phyloP scores from a whole-genome alignment of 1,140 invertebrate genomes.

The Polypedilum vanderplanki region DNA sequence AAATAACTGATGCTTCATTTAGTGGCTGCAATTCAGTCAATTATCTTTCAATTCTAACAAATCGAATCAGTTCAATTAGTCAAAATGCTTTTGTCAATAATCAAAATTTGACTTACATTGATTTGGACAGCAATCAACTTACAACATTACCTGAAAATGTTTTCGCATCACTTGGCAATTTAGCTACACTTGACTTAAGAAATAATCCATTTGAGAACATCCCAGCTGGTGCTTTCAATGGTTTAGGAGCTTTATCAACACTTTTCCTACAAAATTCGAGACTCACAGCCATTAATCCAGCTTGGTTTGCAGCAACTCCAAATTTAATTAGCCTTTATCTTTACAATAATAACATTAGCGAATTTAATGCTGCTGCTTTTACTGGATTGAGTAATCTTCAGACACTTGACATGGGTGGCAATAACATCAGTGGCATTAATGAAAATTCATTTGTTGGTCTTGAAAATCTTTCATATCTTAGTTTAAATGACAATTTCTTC shows the following conservation, averaged over 20 bases:
- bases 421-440: no score
- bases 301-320: neutral
- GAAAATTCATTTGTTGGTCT: no score
- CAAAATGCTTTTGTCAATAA: neutral
- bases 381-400: neutral
- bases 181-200: neutral
- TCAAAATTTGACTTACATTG: neutral
- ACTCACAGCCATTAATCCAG: neutral
- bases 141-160: neutral
- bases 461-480: no score
- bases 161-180: neutral
- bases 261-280: neutral
- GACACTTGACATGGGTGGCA: no score
- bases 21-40: neutral
- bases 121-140: neutral
- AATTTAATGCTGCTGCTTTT: neutral
- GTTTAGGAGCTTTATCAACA: neutral
- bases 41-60: neutral
- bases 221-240: neutral
- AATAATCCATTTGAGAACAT: neutral
- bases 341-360: neutral
- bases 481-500: no score
- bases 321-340: neutral
- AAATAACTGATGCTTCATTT: neutral
- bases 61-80: neutral